A percentile compares a stretch with the other conserved stretches of the same genome.
Conservation (phyloP, 2,797 vertebrate genomes). For the Mionectes olivaceus region DNA sequence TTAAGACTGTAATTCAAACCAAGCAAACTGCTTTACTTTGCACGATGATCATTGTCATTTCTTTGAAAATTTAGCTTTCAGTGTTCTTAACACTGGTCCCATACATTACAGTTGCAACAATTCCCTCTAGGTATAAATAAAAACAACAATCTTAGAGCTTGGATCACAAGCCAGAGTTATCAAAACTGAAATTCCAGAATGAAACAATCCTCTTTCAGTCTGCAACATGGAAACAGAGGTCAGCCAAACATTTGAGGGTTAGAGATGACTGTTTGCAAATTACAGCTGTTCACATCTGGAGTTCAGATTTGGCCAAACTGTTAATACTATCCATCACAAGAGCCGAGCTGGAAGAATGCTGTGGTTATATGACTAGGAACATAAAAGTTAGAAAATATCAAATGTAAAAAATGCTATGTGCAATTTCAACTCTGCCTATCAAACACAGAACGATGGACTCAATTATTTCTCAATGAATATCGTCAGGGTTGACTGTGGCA, state of each 20-base stretch:
- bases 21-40: background rate
- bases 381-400: conserved; percentile 7
- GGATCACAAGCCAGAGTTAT: background rate
- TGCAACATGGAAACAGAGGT: conserved; percentile 35
- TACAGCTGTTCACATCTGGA: conserved; percentile 56
- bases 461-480: background rate
- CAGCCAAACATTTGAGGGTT: conserved; percentile 34
- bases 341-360: conserved; percentile 22
- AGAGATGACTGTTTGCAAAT: conserved; percentile 34
- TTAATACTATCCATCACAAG: conserved; percentile 23
- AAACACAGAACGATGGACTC: background rate
- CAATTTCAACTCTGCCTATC: background rate
- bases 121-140: conserved; percentile 8
- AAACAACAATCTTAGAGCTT: background rate
- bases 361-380: background rate
- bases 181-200: conserved; percentile 30
- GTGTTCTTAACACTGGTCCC: background rate
- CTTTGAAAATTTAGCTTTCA: background rate
- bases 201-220: conserved; percentile 37
- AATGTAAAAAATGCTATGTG: background rate
- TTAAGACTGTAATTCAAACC: background rate
- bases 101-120: background rate
- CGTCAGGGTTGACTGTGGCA: background rate
- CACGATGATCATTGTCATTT: background rate
- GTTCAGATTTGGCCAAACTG: conserved; percentile 14